These are phyloP conservation scores for Pelodytes ibericus DNA, from an alignment of 2,797 vertebrate genomes.

Conservation along the genomic window DNA sequence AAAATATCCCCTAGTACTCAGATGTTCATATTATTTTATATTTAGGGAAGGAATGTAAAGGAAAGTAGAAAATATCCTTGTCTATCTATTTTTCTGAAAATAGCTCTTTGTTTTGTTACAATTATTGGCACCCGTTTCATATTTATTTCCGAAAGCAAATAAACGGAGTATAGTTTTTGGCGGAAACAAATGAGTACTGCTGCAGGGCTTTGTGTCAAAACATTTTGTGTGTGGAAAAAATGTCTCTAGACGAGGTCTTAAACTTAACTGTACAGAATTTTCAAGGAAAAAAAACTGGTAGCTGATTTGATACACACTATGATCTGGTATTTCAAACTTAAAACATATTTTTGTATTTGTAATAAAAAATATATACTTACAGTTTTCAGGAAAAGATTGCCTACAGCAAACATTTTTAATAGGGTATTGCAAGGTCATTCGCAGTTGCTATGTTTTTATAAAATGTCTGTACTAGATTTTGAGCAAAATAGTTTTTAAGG, in stretches of 20 bases:
- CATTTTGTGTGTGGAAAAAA: constrained; percentile 8
- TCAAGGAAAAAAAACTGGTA: constrained; percentile 17
- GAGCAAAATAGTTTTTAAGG: too few species aligned
- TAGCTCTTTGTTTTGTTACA: neutral
- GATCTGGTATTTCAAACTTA: constrained; percentile 4
- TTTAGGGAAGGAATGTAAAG: neutral
- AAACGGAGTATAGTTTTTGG: constrained; percentile 5
- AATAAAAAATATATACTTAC: constrained; percentile 24
- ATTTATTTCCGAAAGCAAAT: constrained; percentile 15
- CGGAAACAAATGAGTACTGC: neutral
- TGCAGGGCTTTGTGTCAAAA: constrained; percentile 28
- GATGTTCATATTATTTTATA: neutral
- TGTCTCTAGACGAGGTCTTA: constrained; percentile 2
- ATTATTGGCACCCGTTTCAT: neutral
- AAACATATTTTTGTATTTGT: constrained; percentile 29
- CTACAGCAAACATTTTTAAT: constrained; percentile 7
- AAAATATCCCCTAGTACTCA: too few species aligned
- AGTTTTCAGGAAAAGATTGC: constrained; percentile 28
- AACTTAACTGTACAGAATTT: constrained; percentile 1
- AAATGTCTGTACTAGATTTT: neutral
- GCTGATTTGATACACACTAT: constrained; percentile 7
- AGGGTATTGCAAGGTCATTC: constrained; percentile 17
- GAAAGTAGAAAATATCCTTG: neutral
- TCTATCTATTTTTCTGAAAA: constrained; percentile 1
- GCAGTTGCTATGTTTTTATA: constrained; percentile 2